phyloP scores from a whole-genome alignment of 2,797 vertebrate species.

The Schizothorax lantsangensis region DNA sequence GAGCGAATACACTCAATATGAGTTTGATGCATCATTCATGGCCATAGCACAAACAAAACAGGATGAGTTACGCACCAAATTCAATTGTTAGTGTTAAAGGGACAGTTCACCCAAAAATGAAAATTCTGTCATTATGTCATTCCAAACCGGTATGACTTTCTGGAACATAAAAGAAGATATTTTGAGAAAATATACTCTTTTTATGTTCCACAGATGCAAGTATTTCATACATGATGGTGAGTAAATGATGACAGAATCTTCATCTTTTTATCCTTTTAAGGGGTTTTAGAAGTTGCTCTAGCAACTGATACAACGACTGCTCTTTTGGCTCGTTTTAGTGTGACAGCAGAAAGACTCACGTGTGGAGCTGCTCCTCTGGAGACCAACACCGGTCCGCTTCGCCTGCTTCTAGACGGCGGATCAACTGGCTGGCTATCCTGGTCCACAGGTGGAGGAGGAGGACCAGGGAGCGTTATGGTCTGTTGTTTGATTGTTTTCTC shows the following conservation, averaged over 20 bases:
- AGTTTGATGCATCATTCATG: neutral
- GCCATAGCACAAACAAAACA: neutral
- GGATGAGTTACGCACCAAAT: neutral
- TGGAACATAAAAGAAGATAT: neutral
- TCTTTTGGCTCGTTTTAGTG: neutral
- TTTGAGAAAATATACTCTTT: neutral
- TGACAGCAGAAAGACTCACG: constrained; percentile 40
- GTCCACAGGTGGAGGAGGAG: constrained; percentile 66
- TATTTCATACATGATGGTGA: neutral
- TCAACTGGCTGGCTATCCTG: constrained; percentile 20
- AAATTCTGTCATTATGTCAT: neutral
- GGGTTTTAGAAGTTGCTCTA: neutral
- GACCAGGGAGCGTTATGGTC: constrained; percentile 58
- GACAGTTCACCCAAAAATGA: neutral
- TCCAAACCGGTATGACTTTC: neutral
- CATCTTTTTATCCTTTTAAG: neutral
- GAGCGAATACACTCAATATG: neutral
- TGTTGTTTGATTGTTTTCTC: constrained; percentile 47
- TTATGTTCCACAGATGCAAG: neutral
- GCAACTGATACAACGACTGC: neutral
- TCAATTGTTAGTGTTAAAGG: neutral
- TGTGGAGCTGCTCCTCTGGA: constrained; percentile 68
- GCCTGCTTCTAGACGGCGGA: neutral
- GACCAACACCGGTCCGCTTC: constrained; percentile 65
- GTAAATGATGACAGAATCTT: neutral